These are phyloP conservation scores for Rhabdophis nuchalis DNA, from an alignment of 2,797 vertebrate genomes.

Conservation along the genomic window DNA sequence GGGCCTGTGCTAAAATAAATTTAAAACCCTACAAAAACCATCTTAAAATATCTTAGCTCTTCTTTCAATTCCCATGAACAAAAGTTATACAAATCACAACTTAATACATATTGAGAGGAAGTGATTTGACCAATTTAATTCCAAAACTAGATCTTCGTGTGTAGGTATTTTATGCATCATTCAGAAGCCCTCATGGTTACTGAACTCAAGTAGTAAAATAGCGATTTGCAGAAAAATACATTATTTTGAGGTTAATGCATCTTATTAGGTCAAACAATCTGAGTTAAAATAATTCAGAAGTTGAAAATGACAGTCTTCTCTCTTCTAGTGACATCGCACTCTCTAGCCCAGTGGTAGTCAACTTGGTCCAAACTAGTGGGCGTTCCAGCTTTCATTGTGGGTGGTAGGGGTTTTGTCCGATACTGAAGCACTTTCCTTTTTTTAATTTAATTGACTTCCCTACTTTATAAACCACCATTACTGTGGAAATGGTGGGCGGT, in stretches of 20 bases:
- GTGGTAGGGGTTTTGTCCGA: no score
- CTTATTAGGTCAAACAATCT: neutral
- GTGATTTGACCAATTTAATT: neutral
- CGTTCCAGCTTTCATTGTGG: no score
- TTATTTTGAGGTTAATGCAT: neutral
- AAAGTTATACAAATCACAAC: neutral
- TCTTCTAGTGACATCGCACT: neutral
- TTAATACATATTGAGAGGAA: neutral
- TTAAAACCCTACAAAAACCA: no score
- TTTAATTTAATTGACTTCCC: no score
- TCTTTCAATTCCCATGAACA: neutral
- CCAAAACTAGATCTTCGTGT: neutral
- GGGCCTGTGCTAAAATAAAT: no score
- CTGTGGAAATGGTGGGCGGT: no score
- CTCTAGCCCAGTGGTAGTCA: no score
- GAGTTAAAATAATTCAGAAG: neutral
- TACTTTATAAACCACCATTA: no score
- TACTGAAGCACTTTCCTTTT: no score
- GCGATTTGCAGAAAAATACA: neutral
- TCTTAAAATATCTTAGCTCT: no score
- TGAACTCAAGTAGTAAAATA: neutral
- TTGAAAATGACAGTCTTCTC: neutral
- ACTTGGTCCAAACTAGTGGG: no score
- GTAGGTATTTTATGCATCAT: neutral
- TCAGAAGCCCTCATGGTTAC: neutral